phyloP scores from a whole-genome alignment of 2,888 invertebrate genomes.

The Ellobium chinense region DNA sequence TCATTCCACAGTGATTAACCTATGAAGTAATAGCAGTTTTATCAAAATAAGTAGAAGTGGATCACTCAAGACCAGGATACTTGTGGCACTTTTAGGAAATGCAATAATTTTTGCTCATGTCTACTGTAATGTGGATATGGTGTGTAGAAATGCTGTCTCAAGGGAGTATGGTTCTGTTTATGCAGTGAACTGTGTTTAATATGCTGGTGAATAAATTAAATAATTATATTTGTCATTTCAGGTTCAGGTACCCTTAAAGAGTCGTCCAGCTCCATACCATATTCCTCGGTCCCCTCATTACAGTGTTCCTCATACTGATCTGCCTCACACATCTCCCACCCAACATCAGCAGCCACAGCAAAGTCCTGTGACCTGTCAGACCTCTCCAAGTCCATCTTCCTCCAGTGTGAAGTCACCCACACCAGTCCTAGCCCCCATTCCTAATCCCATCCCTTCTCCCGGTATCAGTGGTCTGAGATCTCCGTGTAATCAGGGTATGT shows the following conservation, averaged over 20 bases:
- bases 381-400: constrained; percentile 68
- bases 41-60: no score
- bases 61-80: no score
- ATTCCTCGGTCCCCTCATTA: constrained; percentile 66
- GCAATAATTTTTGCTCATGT: no score
- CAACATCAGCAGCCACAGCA: constrained; percentile 49
- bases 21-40: no score
- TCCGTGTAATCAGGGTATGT: constrained; percentile 60
- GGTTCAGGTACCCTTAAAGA: constrained; percentile 69
- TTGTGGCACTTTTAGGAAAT: no score
- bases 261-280: constrained; percentile 70
- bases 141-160: no score
- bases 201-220: no score
- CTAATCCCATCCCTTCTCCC: constrained; percentile 54
- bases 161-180: no score
- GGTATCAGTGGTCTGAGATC: constrained; percentile 61
- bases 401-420: constrained; percentile 44
- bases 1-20: no score
- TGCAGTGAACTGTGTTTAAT: no score
- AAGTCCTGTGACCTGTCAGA: constrained; percentile 53
- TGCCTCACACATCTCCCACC: constrained; percentile 33
- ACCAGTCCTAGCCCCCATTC: constrained; percentile 39
- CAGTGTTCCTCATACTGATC: constrained; percentile 44
- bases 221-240: constrained; percentile 19
- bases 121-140: no score